Base-by-base conservation (phyloP, 2,888 invertebrate species). In the Drosophila imparisetae region DNA sequence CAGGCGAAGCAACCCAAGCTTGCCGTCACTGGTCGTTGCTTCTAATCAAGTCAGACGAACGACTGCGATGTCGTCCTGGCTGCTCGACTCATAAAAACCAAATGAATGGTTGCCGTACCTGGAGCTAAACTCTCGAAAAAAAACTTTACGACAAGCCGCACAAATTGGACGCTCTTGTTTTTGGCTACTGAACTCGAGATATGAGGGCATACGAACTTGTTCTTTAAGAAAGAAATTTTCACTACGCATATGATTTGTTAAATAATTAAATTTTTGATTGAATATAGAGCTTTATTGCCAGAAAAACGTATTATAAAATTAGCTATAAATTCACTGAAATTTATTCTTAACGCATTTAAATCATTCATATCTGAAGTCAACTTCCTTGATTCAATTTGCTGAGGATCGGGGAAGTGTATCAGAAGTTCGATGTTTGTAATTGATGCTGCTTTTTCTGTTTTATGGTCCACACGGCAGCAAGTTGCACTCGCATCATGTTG, bases 61-160 rank as follows among this genome's bases (percentile, higher is more conserved):
- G 66, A 68, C 80, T 32, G 48, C 66, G 59, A 52, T 67, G 53
- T 76, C 79, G 49, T 80, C 75, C 81, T 75, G 72, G 71, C 77
- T 69, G 67, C 69, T 74, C 48, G 78, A 70, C 79, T 86, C 85
- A 79, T 86, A 86, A 89, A 86, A 87, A 78, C 83, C 76, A 87
- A 86, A 82, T 82, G 89, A 89, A 86, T 85, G 75, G 58, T 67
- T 49, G 69, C 57, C 72, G 66, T 62, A 66, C 52, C 75, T 67
- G 64, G 36, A 74, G 75, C 74, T 59, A 62, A 58, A 64, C 67
- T 66, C 58, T 72, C 58, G 61, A 72, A 72, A 55, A 86, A 86
- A 89, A 87, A 86, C 81, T 86, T 86, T 86, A 86, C 86, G 86
- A 89, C 90, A 86, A 89, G 90, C 86, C 86, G 66, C 86, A 89